Conservation (phyloP, 2,888 invertebrate species). For the Tenthredo livida region DNA sequence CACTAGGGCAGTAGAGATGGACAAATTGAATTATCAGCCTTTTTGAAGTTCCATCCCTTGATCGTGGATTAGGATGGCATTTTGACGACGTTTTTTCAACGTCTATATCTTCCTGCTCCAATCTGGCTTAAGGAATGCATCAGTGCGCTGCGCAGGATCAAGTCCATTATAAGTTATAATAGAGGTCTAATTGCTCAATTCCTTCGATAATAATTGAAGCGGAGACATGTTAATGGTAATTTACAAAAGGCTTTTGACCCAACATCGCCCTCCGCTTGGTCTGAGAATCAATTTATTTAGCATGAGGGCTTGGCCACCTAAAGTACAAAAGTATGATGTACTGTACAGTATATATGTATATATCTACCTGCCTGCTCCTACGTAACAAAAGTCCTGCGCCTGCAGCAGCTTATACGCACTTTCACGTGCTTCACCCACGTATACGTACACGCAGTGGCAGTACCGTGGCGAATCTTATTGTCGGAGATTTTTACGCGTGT, state of each 20-base stretch:
- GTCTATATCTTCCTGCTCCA: background rate
- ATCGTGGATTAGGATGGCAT: background rate
- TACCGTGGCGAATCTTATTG: constrained; percentile 28
- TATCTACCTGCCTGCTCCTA: constrained; percentile 15
- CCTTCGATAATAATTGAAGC: constrained; percentile 52
- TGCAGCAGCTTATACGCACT: constrained; percentile 8
- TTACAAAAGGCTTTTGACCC: constrained; percentile 74
- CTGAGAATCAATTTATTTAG: constrained; percentile 73
- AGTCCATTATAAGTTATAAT: constrained; percentile 47
- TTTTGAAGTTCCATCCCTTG: background rate
- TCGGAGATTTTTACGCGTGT: constrained; percentile 18
- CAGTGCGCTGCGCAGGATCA: constrained; percentile 30
- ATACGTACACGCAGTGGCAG: constrained; percentile 20
- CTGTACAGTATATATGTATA: background rate
- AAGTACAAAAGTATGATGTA: constrained; percentile 25
- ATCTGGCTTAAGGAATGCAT: constrained; percentile 13
- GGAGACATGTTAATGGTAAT: constrained; percentile 69
- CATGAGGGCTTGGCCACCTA: constrained; percentile 35
- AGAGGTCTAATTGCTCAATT: constrained; percentile 51
- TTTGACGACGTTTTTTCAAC: background rate
- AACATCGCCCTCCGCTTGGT: constrained; percentile 64
- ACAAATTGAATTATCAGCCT: background rate
- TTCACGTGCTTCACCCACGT: constrained; percentile 18
- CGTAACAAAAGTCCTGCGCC: constrained; percentile 11
- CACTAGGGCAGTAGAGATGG: background rate